Evolutionary conservation across 1,140 invertebrate species (phyloP).

Genomic region (Papilio aristodemus): DNA sequence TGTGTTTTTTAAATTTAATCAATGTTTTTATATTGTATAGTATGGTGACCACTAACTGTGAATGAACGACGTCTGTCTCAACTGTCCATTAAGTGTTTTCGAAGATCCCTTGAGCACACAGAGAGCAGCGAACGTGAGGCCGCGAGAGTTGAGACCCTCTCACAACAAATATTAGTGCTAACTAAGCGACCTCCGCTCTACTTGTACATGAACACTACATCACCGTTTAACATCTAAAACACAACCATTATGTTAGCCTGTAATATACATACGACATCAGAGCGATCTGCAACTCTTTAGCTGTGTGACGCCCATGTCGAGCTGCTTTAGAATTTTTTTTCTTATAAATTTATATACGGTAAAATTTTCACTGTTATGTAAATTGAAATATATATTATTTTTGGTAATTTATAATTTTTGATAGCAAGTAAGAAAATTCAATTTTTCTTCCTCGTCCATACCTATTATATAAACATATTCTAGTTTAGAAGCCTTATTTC

Average conservation of each 20-base stretch:
- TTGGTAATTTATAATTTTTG: neutral
- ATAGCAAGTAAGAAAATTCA: neutral
- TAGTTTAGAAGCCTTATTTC: neutral
- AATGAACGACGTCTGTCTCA: too few species aligned
- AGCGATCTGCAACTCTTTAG: neutral
- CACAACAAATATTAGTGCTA: conserved; percentile 49
- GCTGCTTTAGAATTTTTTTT: neutral
- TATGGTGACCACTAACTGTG: too few species aligned
- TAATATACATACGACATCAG: conserved; percentile 29
- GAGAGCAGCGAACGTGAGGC: neutral
- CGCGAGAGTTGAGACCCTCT: neutral
- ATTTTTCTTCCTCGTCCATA: neutral
- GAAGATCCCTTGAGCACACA: too few species aligned
- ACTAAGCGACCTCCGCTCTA: conserved; percentile 23
- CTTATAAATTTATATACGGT: neutral
- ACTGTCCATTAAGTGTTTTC: too few species aligned
- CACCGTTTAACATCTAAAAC: conserved; percentile 43
- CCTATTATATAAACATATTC: neutral
- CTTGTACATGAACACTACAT: conserved; percentile 35
- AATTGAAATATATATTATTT: neutral
- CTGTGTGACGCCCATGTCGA: neutral
- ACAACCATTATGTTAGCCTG: conserved; percentile 57
- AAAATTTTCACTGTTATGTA: neutral
- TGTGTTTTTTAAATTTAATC: too few species aligned
- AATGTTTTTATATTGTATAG: too few species aligned